Conservation (phyloP, 2,113 vertebrate species). For the Otus sunia region DNA sequence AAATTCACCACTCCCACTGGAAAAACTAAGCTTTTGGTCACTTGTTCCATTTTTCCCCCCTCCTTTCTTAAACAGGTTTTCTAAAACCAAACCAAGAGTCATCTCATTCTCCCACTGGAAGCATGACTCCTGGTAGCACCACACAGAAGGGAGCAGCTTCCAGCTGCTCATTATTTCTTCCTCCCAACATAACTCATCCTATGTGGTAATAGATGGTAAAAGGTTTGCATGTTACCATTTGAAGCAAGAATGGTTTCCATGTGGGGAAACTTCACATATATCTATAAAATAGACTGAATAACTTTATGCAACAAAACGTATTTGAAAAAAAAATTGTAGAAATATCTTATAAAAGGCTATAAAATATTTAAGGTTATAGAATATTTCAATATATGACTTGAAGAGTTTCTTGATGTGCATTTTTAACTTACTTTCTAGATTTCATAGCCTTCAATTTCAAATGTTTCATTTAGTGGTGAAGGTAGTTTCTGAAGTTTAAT, state of each 20-base stretch:
- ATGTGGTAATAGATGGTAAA: neutral
- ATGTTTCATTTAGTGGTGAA: neutral
- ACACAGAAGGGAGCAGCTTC: neutral
- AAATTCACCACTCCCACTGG: neutral
- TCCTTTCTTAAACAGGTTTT: neutral
- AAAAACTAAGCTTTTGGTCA: neutral
- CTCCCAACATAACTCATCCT: neutral
- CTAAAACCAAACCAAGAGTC: neutral
- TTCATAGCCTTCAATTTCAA: neutral
- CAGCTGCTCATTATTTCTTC: neutral
- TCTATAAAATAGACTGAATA: neutral
- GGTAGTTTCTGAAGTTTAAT: neutral
- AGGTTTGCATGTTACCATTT: neutral
- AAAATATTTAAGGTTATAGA: neutral
- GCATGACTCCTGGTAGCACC: neutral
- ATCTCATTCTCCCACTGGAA: neutral
- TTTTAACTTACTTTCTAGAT: neutral
- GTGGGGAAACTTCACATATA: neutral
- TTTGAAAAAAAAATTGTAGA: neutral
- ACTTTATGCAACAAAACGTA: neutral
- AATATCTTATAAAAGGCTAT: neutral
- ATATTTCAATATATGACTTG: neutral
- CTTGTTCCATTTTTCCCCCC: neutral
- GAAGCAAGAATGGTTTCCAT: neutral
- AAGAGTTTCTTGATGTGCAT: neutral